These are phyloP conservation scores for Lordiphosa clarofinis DNA, from an alignment of 1,140 invertebrate genomes.

Conservation along the genomic window DNA sequence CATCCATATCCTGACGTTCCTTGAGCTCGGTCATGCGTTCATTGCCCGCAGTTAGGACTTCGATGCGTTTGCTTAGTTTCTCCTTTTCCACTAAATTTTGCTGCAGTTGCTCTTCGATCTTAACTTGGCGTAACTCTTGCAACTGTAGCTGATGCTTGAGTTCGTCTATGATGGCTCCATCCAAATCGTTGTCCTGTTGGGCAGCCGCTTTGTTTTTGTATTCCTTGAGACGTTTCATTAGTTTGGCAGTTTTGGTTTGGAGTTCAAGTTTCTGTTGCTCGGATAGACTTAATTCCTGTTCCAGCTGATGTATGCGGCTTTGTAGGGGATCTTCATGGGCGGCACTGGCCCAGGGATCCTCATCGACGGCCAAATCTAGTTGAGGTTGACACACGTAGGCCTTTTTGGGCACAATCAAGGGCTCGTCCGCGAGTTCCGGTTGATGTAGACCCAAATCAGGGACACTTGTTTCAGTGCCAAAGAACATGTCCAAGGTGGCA, in stretches of 20 bases:
- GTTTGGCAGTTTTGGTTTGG: conserved; percentile 85
- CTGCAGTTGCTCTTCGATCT: conserved; percentile 82
- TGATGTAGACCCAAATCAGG: neutral
- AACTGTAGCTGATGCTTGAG: conserved; percentile 84
- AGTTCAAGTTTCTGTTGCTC: conserved; percentile 82
- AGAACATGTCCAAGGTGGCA: conserved; percentile 71
- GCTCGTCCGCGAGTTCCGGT: conserved; percentile 76
- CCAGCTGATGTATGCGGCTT: conserved; percentile 79
- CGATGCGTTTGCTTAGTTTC: conserved; percentile 85
- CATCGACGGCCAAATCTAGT: conserved; percentile 81
- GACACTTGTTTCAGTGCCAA: conserved; percentile 20
- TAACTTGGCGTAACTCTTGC: conserved; percentile 84
- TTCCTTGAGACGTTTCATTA: conserved; percentile 88
- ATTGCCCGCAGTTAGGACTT: conserved; percentile 88
- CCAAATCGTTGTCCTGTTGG: conserved; percentile 81
- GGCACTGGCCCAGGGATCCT: conserved; percentile 72
- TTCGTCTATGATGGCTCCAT: conserved; percentile 88
- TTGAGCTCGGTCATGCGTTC: conserved; percentile 88
- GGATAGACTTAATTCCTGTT: conserved; percentile 80
- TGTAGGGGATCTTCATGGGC: too few relatives aligned
- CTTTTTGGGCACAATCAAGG: conserved; percentile 81
- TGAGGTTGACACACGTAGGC: conserved; percentile 80
- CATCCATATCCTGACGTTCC: conserved; percentile 87
- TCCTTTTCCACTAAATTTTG: conserved; percentile 85
- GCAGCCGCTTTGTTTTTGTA: conserved; percentile 81